Percentiles rank a stretch among this genome's conserved stretches.
Evolutionary conservation across 2,888 invertebrate genomes (phyloP).

Genomic region (Meteorus colon): DNA sequence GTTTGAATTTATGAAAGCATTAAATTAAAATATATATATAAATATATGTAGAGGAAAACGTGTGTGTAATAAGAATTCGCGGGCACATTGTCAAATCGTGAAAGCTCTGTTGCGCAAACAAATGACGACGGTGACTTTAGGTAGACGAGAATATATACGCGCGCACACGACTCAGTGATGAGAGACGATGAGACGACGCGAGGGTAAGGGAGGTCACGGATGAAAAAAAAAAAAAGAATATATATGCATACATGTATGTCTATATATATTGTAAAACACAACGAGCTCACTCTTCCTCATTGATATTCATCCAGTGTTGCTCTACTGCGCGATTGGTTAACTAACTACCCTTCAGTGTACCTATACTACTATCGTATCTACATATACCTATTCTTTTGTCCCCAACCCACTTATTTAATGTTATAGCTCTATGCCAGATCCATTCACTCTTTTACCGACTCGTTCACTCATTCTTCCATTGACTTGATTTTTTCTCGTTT

Average conservation of each 20-base stretch:
- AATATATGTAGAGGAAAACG: conserved; percentile 11
- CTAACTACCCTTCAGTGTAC: conserved; percentile 60
- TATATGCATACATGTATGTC: conserved; percentile 48
- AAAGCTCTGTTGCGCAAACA: conserved; percentile 39
- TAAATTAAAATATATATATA: conserved; percentile 21
- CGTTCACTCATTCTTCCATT: conserved; percentile 19
- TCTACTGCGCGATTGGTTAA: conserved; percentile 68
- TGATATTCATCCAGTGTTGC: conserved; percentile 70
- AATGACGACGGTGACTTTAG: conserved; percentile 28
- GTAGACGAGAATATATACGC: neutral
- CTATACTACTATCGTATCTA: conserved; percentile 4
- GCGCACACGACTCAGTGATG: conserved; percentile 34
- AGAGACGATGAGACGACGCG: conserved; percentile 24
- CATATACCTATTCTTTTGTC: conserved; percentile 19
- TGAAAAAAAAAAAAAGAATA: neutral
- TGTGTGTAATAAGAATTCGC: conserved; percentile 22
- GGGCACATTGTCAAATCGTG: conserved; percentile 37
- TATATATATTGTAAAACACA: conserved; percentile 66
- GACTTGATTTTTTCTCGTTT: conserved; percentile 21
- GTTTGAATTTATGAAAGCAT: conserved; percentile 12
- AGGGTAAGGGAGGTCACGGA: neutral
- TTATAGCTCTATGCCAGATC: conserved; percentile 39
- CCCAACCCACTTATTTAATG: conserved; percentile 38
- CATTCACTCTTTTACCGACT: conserved; percentile 30
- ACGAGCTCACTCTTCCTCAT: conserved; percentile 62